Evolutionary conservation across 2,797 vertebrate genomes (phyloP).

Genomic region (Poecilia wingei): DNA sequence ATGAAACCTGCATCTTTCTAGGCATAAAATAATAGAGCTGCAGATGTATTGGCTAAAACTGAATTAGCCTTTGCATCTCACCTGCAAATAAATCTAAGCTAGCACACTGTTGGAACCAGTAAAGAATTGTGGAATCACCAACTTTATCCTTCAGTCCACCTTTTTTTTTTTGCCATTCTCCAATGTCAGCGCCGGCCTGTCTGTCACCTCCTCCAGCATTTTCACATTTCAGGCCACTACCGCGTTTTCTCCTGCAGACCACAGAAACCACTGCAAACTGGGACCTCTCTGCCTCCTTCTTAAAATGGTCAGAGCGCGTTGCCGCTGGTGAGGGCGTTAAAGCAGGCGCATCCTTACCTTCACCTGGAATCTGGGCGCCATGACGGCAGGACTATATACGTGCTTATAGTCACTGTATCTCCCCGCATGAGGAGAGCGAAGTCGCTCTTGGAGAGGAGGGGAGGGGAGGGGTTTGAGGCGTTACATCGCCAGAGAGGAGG

Average conservation of each 20-base stretch:
- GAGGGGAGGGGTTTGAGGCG: constrained; percentile 63
- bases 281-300: not conserved
- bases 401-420: constrained; percentile 6
- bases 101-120: constrained; percentile 5
- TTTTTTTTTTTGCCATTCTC: constrained; percentile 67
- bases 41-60: not conserved
- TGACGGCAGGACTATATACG: constrained; percentile 69
- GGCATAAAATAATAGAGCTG: not conserved
- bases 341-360: constrained; percentile 81
- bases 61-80: not conserved
- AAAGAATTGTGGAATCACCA: constrained; percentile 31
- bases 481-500: constrained; percentile 16
- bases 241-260: constrained; percentile 3
- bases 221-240: constrained; percentile 20
- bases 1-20: not conserved
- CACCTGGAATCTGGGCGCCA: constrained; percentile 84
- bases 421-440: constrained; percentile 34
- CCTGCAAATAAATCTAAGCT: not conserved
- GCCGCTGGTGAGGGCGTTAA: constrained; percentile 25
- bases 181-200: constrained; percentile 77
- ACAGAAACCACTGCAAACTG: not conserved
- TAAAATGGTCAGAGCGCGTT: constrained; percentile 17
- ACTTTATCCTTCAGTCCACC: constrained; percentile 29
- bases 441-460: constrained; percentile 33
- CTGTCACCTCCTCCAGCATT: constrained; percentile 20